These are phyloP conservation scores for Ciconia boyciana DNA, from an alignment of 2,113 vertebrate species.

Conservation along the genomic window DNA sequence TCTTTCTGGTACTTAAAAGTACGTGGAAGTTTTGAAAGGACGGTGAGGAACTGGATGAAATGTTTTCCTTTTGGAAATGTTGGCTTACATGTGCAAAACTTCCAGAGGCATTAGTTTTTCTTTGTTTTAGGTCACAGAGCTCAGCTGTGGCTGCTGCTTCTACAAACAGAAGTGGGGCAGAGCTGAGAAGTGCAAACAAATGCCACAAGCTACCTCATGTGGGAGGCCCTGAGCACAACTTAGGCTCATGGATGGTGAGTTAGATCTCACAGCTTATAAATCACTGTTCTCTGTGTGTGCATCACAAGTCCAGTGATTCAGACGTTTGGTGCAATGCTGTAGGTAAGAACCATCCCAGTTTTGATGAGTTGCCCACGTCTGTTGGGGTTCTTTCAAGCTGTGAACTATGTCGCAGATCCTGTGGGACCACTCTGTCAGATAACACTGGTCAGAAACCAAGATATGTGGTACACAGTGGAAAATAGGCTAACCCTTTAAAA, in stretches of 20 bases:
- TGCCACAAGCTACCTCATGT: background rate
- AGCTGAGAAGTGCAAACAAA: background rate
- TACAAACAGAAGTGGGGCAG: background rate
- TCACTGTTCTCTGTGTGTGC: background rate
- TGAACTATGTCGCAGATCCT: background rate
- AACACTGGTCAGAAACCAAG: background rate
- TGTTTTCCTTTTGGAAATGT: background rate
- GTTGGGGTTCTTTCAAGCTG: background rate
- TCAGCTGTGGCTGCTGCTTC: background rate
- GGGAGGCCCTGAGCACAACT: background rate
- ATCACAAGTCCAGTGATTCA: background rate
- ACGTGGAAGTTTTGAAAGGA: background rate
- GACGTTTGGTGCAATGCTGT: fast-evolving
- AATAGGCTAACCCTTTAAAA: background rate
- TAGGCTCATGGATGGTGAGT: background rate
- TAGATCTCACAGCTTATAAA: background rate
- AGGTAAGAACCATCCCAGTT: background rate
- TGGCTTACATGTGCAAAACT: background rate
- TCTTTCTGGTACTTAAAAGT: background rate
- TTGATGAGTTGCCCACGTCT: background rate
- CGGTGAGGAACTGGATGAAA: background rate
- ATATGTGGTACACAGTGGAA: background rate
- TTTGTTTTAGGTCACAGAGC: background rate
- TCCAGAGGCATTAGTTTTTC: background rate
- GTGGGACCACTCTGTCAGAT: background rate